These are phyloP conservation scores for Xanthia togata DNA, from an alignment of 2,888 invertebrate genomes.

Conservation along the genomic window DNA sequence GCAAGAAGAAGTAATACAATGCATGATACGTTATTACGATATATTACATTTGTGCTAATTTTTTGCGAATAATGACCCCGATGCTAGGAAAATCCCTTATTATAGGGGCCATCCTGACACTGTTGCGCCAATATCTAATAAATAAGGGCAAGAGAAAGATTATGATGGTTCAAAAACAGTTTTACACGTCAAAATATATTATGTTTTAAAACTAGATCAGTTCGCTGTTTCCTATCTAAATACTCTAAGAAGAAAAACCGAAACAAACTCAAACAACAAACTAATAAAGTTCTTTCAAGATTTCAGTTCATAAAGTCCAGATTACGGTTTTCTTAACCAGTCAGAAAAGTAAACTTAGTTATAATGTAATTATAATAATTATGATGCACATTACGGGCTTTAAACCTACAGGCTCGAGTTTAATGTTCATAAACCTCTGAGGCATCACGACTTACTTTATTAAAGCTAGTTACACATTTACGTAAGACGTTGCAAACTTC, in stretches of 20 bases:
- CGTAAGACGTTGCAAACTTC: conserved; percentile 28
- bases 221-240: neutral
- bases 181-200: neutral
- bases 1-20: no score
- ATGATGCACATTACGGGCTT: neutral
- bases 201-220: neutral
- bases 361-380: neutral
- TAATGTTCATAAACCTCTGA: neutral
- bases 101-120: no score
- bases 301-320: neutral
- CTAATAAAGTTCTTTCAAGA: neutral
- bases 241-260: neutral
- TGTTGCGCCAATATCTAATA: no score
- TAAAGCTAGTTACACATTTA: conserved; percentile 29
- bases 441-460: conserved; percentile 5
- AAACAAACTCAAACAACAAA: neutral
- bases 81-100: no score
- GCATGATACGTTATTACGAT: no score
- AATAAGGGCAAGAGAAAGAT: no score
- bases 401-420: neutral
- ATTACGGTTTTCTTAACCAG: neutral
- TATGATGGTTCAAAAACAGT: no score
- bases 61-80: no score
- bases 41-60: no score
- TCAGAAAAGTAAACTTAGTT: neutral